phyloP scores from a whole-genome alignment of 2,797 vertebrate genomes.

The Nyctalus aviator region DNA sequence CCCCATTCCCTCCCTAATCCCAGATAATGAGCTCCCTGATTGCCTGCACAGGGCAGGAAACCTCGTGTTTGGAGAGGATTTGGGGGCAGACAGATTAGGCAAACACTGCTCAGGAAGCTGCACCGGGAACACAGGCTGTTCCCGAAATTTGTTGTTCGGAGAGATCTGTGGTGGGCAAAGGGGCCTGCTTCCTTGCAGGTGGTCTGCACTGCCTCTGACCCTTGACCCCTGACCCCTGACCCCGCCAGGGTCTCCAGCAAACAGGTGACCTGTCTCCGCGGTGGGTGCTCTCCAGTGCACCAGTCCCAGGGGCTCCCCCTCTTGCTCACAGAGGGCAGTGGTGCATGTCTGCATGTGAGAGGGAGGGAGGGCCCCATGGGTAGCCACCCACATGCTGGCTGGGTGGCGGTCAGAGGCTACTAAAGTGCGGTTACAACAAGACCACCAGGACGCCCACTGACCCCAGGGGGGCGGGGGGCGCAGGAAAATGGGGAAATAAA shows the following conservation, averaged over 20 bases:
- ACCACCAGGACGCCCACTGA: neutral
- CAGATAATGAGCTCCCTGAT: constrained; percentile 90
- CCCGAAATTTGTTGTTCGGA: constrained; percentile 71
- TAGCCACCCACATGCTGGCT: neutral
- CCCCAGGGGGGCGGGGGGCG: neutral
- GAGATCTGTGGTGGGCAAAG: constrained; percentile 59
- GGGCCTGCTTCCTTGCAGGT: constrained; percentile 60
- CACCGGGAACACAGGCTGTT: constrained; percentile 66
- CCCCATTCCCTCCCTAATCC: constrained; percentile 85
- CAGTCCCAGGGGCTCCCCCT: neutral
- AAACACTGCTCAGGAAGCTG: constrained; percentile 83
- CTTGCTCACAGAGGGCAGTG: neutral
- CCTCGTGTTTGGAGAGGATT: constrained; percentile 87
- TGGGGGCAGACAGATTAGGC: constrained; percentile 85
- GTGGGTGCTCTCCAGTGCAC: neutral
- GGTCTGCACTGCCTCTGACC: constrained; percentile 39
- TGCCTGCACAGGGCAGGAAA: constrained; percentile 85
- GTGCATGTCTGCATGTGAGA: neutral
- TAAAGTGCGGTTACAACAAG: neutral
- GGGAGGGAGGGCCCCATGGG: neutral
- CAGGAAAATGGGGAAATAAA: constrained; percentile 4
- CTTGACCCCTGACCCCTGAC: neutral
- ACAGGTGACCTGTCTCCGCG: neutral
- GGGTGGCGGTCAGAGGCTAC: constrained; percentile 55
- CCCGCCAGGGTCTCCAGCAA: neutral